phyloP scores from a whole-genome alignment of 2,113 vertebrate species.

The Hippopotamus amphibius region DNA sequence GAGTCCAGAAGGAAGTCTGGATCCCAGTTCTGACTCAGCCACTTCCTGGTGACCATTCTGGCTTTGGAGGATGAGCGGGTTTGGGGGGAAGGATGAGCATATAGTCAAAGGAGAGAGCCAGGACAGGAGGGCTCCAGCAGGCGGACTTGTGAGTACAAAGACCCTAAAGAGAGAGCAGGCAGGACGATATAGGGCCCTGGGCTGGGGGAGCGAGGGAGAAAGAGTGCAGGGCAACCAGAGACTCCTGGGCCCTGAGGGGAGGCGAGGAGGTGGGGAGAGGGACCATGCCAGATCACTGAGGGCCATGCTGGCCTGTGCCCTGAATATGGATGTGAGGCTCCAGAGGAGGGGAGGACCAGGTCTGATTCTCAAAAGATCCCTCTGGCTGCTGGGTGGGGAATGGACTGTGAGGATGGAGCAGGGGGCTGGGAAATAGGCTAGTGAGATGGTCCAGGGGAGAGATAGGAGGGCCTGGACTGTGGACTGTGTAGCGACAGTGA shows the following conservation, averaged over 20 bases:
- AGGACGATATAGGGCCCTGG: not conserved
- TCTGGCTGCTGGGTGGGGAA: not conserved
- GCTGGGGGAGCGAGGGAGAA: not conserved
- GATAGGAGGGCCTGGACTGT: not conserved
- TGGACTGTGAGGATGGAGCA: not conserved
- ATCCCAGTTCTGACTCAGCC: not conserved
- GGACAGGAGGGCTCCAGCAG: not conserved
- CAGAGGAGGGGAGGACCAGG: not conserved
- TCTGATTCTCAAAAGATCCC: not conserved
- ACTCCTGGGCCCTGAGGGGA: not conserved
- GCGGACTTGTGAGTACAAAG: not conserved
- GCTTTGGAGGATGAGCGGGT: not conserved
- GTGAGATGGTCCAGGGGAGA: not conserved
- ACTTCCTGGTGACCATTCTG: not conserved
- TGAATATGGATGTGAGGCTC: too few relatives aligned
- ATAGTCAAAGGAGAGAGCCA: not conserved
- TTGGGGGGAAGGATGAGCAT: not conserved
- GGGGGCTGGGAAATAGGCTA: not conserved
- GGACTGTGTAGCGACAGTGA: not conserved
- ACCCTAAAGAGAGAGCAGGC: not conserved
- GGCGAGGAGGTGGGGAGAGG: not conserved
- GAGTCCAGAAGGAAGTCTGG: not conserved
- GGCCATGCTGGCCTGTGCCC: not conserved
- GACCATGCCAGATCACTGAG: not conserved
- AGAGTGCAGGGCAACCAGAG: not conserved